Percentiles rank a stretch among this genome's conserved stretches.
Conservation (phyloP, 2,888 invertebrate genomes). For the Papilio protenor region DNA sequence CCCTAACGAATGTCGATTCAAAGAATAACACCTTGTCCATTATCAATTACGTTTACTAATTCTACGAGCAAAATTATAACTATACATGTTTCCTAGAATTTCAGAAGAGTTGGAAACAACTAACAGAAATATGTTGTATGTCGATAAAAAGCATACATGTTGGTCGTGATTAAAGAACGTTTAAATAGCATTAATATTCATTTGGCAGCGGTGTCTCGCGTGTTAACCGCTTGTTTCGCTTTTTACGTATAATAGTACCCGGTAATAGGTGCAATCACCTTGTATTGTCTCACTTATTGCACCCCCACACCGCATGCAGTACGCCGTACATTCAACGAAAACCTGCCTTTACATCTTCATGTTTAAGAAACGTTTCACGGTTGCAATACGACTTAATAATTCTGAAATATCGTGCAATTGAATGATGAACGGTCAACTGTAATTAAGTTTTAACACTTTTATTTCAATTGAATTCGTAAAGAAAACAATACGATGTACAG, state of each 20-base stretch:
- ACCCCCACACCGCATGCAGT: background rate
- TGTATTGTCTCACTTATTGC: slow-evolving; percentile 40
- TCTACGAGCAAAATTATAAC: background rate
- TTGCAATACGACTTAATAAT: slow-evolving; percentile 15
- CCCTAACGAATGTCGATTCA: background rate
- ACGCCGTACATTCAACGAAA: slow-evolving; percentile 1
- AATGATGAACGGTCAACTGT: background rate
- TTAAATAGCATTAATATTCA: slow-evolving; percentile 79
- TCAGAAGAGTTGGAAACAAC: slow-evolving; percentile 1
- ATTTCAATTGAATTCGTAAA: background rate
- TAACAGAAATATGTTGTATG: slow-evolving; percentile 20
- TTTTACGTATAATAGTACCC: slow-evolving; percentile 47
- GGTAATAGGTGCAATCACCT: slow-evolving; percentile 46
- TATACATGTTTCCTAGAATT: slow-evolving; percentile 6
- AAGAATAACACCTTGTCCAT: background rate
- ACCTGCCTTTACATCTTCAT: slow-evolving; percentile 35
- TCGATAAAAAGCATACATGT: slow-evolving; percentile 43
- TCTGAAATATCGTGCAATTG: slow-evolving; percentile 44
- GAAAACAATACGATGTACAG: background rate
- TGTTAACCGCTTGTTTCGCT: slow-evolving; percentile 62
- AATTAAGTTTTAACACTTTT: slow-evolving; percentile 5
- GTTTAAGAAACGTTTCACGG: slow-evolving; percentile 22
- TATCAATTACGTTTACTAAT: background rate
- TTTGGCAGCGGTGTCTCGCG: slow-evolving; percentile 68
- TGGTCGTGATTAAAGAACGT: slow-evolving; percentile 75